Conservation (phyloP, 1,140 invertebrate species). For the Drosophila jambulina region DNA sequence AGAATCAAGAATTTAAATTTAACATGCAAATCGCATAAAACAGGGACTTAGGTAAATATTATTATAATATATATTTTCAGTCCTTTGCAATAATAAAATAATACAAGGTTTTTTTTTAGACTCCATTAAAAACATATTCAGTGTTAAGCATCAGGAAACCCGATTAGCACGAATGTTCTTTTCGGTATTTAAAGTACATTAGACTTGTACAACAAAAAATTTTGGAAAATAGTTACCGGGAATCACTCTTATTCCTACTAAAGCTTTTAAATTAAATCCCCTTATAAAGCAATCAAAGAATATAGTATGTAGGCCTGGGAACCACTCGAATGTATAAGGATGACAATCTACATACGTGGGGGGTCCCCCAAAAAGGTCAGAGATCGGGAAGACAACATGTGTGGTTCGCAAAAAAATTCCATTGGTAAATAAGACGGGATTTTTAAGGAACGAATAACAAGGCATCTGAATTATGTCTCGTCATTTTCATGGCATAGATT, state of each 20-base stretch:
- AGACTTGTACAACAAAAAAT: background rate
- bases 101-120: no score
- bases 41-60: background rate
- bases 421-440: slow-evolving; percentile 50
- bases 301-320: slow-evolving; percentile 14
- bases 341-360: background rate
- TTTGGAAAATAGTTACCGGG: background rate
- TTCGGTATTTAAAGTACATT: background rate
- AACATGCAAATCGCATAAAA: no score
- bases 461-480: slow-evolving; percentile 28
- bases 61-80: background rate
- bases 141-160: background rate
- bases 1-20: background rate
- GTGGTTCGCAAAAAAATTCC: slow-evolving; percentile 55
- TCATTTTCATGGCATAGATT: slow-evolving; percentile 64
- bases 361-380: background rate
- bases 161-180: background rate
- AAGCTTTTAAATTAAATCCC: no score
- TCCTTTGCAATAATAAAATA: background rate
- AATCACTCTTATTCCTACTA: background rate
- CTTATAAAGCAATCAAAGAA: background rate
- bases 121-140: no score
- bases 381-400: background rate
- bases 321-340: slow-evolving; percentile 9
- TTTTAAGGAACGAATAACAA: slow-evolving; percentile 20